Evolutionary conservation across 2,113 vertebrate genomes (phyloP), one percentile per base, ranked within the genome.

Genomic region (Amphilophus citrinellus): DNA sequence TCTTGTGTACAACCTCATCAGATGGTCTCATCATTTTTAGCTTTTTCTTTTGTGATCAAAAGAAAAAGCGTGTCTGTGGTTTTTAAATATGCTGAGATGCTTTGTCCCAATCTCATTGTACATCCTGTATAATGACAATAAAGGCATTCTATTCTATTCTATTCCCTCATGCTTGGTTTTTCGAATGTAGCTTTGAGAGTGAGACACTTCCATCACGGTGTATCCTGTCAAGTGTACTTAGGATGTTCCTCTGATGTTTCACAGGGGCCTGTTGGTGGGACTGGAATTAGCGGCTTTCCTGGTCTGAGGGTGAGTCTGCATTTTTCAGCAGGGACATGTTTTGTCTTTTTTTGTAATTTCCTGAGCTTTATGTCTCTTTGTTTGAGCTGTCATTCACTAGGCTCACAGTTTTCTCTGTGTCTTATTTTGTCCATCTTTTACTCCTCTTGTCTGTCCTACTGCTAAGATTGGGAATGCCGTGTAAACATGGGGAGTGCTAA

Each of bases 251-350:
- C 59, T 91, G 90, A 84, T 95, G 84, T 88, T 95, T 94, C 71
- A 77, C 94, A 99, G 98, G 98, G 98, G 61, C 92, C 95, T 86
- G 93, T 97, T 93, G 98, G 98, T 91, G 97, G 96, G 76, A 83
- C 90, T 91, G 98, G 98, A 61, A 98, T 97, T 76, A 86, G 94
- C 30, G 98, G 98, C 77, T 99, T 99, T 94, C 97, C 97, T 82
- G 98, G 98, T 32, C 94, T 99, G 66, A 97, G 96, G 95, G 98
- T 99, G 89, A 98, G 98, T 98, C 86, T 58, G 6, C 4, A 3
- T 62, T 79, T 61, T 63, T 17, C 27, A 71, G 3, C 68, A n/a
- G 17, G 3, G 5, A n/a, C 44, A 15, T 47, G 0, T 75, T 88
- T 60, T 62, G 47, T 17, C 5, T 32, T 35, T 77, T 39, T 24